A percentile compares a stretch with the other conserved stretches of the same genome.
Evolutionary conservation across 2,888 invertebrate species (phyloP).

Genomic region (Gisinianus flammeolus): DNA sequence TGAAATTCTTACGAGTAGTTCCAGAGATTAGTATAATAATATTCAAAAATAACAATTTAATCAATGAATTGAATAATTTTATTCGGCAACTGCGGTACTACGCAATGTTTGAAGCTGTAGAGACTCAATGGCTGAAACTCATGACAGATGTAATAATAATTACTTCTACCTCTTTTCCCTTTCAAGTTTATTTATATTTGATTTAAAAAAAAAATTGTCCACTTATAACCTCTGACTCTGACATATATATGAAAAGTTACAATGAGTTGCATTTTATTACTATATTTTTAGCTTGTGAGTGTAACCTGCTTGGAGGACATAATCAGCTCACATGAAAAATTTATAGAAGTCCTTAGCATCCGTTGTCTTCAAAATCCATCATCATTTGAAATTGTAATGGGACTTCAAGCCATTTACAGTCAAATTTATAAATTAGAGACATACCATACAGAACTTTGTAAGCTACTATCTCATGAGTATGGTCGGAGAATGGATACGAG

Average conservation of each 20-base stretch:
- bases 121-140: constrained; percentile 34
- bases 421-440: constrained; percentile 35
- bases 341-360: constrained; percentile 20
- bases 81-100: constrained; percentile 31
- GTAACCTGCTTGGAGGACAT: constrained; percentile 38
- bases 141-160: neutral
- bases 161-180: neutral
- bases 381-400: constrained; percentile 20
- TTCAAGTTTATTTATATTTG: neutral
- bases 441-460: constrained; percentile 21
- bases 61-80: constrained; percentile 36
- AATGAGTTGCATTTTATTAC: neutral
- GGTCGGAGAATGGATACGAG: neutral
- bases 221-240: neutral
- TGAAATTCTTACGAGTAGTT: constrained; percentile 11
- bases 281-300: constrained; percentile 14
- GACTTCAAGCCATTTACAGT: constrained; percentile 27
- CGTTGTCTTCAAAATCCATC: constrained; percentile 32
- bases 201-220: neutral
- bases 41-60: constrained; percentile 25
- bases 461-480: constrained; percentile 15
- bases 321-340: constrained; percentile 32
- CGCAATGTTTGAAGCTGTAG: constrained; percentile 41
- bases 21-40: constrained; percentile 17
- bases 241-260: neutral